Evolutionary conservation across 2,113 vertebrate genomes (phyloP).

Genomic region (Morone saxatilis): DNA sequence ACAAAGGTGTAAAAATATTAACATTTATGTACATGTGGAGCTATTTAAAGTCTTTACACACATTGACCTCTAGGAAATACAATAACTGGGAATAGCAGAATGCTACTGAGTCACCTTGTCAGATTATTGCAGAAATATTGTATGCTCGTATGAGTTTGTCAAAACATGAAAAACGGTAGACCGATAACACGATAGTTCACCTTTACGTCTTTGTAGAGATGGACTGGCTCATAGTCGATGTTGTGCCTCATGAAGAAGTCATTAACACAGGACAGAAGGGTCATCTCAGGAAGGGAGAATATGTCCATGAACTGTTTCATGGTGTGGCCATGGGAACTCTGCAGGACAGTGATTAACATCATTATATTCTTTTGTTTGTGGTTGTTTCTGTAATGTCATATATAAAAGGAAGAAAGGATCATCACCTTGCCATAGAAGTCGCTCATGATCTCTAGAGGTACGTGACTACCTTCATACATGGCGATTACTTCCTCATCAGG

Average conservation of each 20-base stretch:
- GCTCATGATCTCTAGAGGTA: constrained; percentile 97
- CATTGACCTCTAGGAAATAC: neutral
- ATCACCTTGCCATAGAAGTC: constrained; percentile 98
- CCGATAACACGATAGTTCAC: constrained; percentile 72
- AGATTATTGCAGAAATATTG: neutral
- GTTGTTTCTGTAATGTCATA: no score
- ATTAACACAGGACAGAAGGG: constrained; percentile 95
- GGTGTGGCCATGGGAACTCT: constrained; percentile 95
- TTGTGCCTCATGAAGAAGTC: constrained; percentile 98
- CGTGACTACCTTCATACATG: constrained; percentile 97
- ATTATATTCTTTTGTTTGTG: neutral
- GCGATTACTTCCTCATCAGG: constrained; percentile 96
- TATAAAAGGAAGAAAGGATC: neutral
- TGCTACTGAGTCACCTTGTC: neutral
- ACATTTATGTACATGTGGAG: constrained; percentile 1
- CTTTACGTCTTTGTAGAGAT: constrained; percentile 99
- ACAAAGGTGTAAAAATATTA: constrained; percentile 30
- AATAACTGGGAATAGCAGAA: neutral
- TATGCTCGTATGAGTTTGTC: neutral
- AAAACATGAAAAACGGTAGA: neutral
- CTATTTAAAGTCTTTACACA: constrained; percentile 10
- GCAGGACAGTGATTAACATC: constrained; percentile 2
- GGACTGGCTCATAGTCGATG: constrained; percentile 97
- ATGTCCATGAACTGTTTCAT: constrained; percentile 99
- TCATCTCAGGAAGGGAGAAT: constrained; percentile 98